Evolutionary conservation across 1,140 invertebrate genomes (phyloP), one percentile per base, ranked within the genome.

Genomic region (Drosophila subobscura): DNA sequence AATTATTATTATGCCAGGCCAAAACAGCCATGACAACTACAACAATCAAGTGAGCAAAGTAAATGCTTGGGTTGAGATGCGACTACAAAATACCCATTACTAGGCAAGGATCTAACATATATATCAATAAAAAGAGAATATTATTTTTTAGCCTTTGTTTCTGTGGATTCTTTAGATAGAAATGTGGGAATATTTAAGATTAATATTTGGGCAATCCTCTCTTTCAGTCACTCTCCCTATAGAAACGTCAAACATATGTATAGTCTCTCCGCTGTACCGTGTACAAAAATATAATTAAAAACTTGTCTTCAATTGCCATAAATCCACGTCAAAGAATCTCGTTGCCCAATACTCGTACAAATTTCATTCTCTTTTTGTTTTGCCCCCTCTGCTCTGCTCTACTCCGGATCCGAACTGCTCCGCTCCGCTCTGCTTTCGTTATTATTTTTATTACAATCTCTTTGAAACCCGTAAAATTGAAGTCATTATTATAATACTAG

Each of bases 221-320:
- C 27, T 7, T 29, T 8, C 7, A 3, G 29, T 33, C 8, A 33
- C 8, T 3, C 29, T 8, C 16, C 8, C 40, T 47, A 7, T 65
- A 45, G 29, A 29, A 58, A 57, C 49, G 29, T n/a, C n/a, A n/a
- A 44, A 63, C 52, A 63, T n/a, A n/a, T n/a, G n/a, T n/a, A n/a
- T n/a, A n/a, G 10, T 12, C 5, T 27, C 25, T 27, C 5, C 25
- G 25, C 25, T 33, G 2, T 33, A 22, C 49, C 25, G 22, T 54
- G 51, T 33, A 56, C 64, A 77, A 56, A 75, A 86, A 88, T 29
- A 88, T 88, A 88, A 88, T 88, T 89, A 88, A 88, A 88, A 88
- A 89, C 83, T 88, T 88, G 83, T 86, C 83, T 88, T 79, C 80
- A 86, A 86, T 86, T 86, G 84, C 83, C 84, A 86, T 86, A 88